These are phyloP conservation scores for Beris morrisii DNA, from an alignment of 2,888 invertebrate genomes.

Conservation along the genomic window DNA sequence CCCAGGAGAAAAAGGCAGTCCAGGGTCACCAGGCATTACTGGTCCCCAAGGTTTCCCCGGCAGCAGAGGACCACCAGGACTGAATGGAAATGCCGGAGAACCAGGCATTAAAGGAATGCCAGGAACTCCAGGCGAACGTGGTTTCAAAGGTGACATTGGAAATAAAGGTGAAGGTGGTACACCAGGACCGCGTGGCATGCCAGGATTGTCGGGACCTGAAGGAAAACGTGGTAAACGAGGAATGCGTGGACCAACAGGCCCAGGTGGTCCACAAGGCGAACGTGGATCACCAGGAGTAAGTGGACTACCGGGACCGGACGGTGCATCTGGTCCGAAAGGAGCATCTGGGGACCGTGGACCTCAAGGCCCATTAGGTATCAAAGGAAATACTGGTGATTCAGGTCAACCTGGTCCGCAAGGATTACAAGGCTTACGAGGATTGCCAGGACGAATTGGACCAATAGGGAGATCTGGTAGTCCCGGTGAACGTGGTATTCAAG, in stretches of 20 bases:
- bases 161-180: constrained; percentile 74
- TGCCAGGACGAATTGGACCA: constrained; percentile 70
- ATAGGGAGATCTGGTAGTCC: constrained; percentile 70
- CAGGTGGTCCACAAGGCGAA: constrained; percentile 73
- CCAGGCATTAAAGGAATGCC: constrained; percentile 76
- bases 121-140: constrained; percentile 76
- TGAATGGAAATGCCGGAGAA: constrained; percentile 71
- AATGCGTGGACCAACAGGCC: constrained; percentile 73
- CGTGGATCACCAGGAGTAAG: constrained; percentile 59
- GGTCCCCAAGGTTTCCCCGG: constrained; percentile 85
- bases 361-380: constrained; percentile 66
- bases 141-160: constrained; percentile 77
- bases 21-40: constrained; percentile 70
- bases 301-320: constrained; percentile 77
- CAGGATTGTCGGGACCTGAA: constrained; percentile 73
- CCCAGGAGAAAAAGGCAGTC: constrained; percentile 78
- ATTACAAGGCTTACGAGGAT: constrained; percentile 63
- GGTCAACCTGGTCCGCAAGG: constrained; percentile 65
- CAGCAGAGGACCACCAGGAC: constrained; percentile 74
- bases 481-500: constrained; percentile 74
- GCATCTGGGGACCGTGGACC: constrained; percentile 71
- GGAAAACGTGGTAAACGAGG: constrained; percentile 81
- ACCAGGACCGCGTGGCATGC: constrained; percentile 73
- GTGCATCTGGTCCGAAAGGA: constrained; percentile 76
- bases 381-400: constrained; percentile 64